Evolutionary conservation across 2,113 vertebrate species (phyloP), one percentile per base, ranked within the genome.

Genomic region (Alligator sinensis): DNA sequence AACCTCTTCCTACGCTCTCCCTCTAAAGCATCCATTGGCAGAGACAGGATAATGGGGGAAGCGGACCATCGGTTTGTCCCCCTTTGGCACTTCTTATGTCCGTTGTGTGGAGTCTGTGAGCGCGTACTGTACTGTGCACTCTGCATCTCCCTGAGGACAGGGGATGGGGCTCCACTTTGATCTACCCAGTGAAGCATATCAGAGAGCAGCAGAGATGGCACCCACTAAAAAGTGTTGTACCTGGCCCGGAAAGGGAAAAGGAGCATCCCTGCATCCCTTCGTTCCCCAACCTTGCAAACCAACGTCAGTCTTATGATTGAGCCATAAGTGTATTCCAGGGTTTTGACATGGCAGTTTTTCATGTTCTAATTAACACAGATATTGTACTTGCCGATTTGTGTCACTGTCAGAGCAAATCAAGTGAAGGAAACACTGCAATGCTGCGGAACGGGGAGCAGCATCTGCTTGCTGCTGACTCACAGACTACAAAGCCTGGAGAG

Each of bases 341-440:
- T 62, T 76, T 54, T 66, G 11, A 81, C 64, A 25, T 38, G 92
- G 87, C 22, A 47, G 55, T 70, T 84, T 63, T 82, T 87, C 82
- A 62, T 21, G 59, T 61, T 92, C 59, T 78, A 84, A 88, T 87
- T 88, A 96, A 96, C 92, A 95, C 64, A 78, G 58, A 84, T 77
- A 76, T 84, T 86, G 92, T 82, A 88, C 90, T 84, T 86, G 80
- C 81, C 4, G 1, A 86, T 11, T 58, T 78, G 28, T 88, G 60
- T 57, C 55, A 18, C 55, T 80, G 60, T 28, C 72, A 61, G 27
- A 62, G 62, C 24, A 80, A 18, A 81, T 57, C 60, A 87, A 60
- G 55, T 21, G 60, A 75, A 92, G 64, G 82, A 64, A 91, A 9
- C 61, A 77, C 21, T 74, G 94, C 76, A 91, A 74, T 1, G 0